A percentile compares a stretch with the other conserved stretches of the same genome.
Conservation (phyloP, 1,140 invertebrate species). For the Delia radicum region DNA sequence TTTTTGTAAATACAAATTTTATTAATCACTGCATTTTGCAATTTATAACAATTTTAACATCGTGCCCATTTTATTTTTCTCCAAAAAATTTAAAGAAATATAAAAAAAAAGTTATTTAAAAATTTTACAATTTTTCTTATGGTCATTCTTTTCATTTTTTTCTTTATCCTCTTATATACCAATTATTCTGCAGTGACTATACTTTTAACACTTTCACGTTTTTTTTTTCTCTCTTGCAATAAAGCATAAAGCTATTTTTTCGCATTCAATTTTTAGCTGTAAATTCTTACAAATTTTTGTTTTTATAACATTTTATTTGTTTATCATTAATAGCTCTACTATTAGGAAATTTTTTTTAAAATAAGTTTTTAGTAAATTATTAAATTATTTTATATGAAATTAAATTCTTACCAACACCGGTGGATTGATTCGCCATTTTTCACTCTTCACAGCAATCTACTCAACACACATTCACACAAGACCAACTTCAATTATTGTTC, state of each 20-base stretch:
- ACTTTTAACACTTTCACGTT: not conserved
- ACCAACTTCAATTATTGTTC: slow-evolving; percentile 4
- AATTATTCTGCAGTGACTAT: not conserved
- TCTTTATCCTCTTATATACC: not conserved
- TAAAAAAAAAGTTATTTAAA: too few relatives aligned
- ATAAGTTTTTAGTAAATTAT: not conserved
- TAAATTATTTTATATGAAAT: slow-evolving; percentile 21
- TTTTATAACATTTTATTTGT: too few relatives aligned
- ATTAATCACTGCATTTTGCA: not conserved
- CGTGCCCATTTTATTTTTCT: not conserved
- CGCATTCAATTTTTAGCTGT: not conserved
- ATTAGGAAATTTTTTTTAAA: too few relatives aligned
- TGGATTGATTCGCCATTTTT: slow-evolving; percentile 56
- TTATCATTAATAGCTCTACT: too few relatives aligned
- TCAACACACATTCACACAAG: slow-evolving; percentile 15
- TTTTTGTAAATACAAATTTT: not conserved
- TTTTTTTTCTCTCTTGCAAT: not conserved
- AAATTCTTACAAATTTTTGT: not conserved
- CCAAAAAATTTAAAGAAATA: too few relatives aligned
- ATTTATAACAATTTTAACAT: not conserved
- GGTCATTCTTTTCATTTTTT: not conserved
- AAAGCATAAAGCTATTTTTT: not conserved
- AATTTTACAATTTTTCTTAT: too few relatives aligned
- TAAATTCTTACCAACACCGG: slow-evolving; percentile 56
- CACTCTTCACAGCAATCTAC: slow-evolving; percentile 24